Base-by-base conservation (phyloP, 2,797 vertebrate genomes). In the Hippoglossus hippoglossus region DNA sequence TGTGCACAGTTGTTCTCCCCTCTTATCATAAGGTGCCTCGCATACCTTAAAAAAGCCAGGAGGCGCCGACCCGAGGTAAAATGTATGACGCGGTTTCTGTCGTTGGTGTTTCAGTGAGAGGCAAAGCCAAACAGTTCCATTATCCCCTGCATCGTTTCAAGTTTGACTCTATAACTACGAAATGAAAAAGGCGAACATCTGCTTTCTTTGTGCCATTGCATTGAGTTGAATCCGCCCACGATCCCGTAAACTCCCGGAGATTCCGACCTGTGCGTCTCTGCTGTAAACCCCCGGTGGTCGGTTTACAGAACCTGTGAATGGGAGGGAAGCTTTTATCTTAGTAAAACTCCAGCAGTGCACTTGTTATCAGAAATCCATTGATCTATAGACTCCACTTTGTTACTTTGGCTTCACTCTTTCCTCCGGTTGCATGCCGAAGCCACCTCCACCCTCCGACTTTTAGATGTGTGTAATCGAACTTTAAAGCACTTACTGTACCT, bases 1-100 rank as follows among this genome's bases (percentile, higher is more conserved):
- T 80, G 84, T 92, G 89, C 90, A 86, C 89, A 90, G 86, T 89
- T 91, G 81, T 89, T 73, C 61, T 77, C 77, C 83, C 81, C 66
- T 70, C 34, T 61, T 80, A 82, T 91, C 72, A 79, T 72, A 24
- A 55, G 79, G 73, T 80, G 89, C 73, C 84, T 90, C 73, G 83
- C 63, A n/a, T 71, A 82, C 73, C 77, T 67, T 73, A 62, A 50
- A 50, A 79, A 85, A 67, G 36, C 59, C 75, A 71, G 15, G 63
- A 82, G 79, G 79, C 61, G 53, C 56, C 52, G 13, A 31, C 55
- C 71, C 49, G 80, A 85, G 67, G 55, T 82, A 16, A 65, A 31
- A 46, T 63, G 71, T 79, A 8, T 59, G 56, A 73, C 50, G 36
- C 71, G 24, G 71, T 81, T 79, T 84, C 50, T 72, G 12, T 67